Conservation (phyloP, 1,140 invertebrate species). For the Acyrthosiphon pisum region DNA sequence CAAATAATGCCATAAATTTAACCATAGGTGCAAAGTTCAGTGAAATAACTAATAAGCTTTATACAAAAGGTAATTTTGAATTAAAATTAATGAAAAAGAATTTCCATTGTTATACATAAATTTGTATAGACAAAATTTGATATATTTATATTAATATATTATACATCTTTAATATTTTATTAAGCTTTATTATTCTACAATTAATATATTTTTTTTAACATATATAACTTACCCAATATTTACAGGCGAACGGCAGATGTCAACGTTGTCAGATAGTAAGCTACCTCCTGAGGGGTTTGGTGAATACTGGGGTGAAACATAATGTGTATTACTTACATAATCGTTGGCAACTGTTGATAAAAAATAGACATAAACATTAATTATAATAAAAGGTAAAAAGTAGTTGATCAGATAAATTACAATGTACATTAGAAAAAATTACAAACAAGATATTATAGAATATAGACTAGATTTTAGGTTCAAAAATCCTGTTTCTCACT, state of each 20-base stretch:
- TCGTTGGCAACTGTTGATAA: conserved; percentile 42
- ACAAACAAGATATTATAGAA: not conserved
- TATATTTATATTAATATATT: not conserved
- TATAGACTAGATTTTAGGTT: not conserved
- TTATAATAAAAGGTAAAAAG: not conserved
- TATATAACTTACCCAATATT: conserved; percentile 82
- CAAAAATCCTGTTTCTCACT: not conserved
- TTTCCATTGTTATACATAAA: not conserved
- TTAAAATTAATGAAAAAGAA: not conserved
- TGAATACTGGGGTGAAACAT: conserved; percentile 58
- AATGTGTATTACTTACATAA: conserved; percentile 49
- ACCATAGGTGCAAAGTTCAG: not conserved
- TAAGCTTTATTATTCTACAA: conserved; percentile 5
- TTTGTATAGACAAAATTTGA: not conserved
- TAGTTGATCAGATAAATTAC: not conserved
- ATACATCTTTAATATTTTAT: not conserved
- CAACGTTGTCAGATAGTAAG: conserved; percentile 83
- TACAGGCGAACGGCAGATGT: conserved; percentile 79
- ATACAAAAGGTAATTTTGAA: not conserved
- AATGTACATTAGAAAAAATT: not conserved
- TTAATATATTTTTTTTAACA: not conserved
- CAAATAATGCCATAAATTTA: conserved; percentile 35
- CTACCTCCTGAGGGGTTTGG: conserved; percentile 65
- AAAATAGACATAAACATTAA: not conserved
- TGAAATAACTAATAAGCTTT: conserved; percentile 39